Percentiles rank a stretch among this genome's conserved stretches.
Evolutionary conservation across 1,140 invertebrate species (phyloP).

Genomic region (Drosophila takahashii): DNA sequence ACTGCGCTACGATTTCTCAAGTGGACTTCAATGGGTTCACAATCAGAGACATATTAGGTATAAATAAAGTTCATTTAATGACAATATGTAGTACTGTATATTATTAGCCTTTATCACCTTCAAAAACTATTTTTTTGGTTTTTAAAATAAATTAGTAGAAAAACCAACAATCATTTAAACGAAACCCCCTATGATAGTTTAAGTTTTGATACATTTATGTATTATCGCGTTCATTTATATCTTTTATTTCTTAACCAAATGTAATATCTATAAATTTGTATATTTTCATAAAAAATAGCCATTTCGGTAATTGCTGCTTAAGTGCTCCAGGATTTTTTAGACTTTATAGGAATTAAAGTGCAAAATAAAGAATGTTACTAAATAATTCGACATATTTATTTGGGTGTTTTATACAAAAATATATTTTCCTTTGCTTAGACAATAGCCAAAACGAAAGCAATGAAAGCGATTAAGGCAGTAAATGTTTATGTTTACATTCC

Average conservation of each 20-base stretch:
- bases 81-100: too few relatives aligned
- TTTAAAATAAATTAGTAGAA: too few relatives aligned
- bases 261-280: too few relatives aligned
- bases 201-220: too few relatives aligned
- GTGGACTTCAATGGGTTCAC: constrained; percentile 8
- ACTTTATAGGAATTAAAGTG: constrained; percentile 1
- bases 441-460: background rate
- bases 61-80: too few relatives aligned
- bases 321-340: background rate
- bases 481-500: background rate
- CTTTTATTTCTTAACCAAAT: too few relatives aligned
- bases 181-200: too few relatives aligned
- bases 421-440: background rate
- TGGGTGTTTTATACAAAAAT: too few relatives aligned
- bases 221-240: too few relatives aligned
- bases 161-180: too few relatives aligned
- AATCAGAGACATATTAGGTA: constrained; percentile 3
- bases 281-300: background rate
- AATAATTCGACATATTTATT: background rate
- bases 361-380: background rate
- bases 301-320: background rate
- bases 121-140: too few relatives aligned
- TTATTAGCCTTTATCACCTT: too few relatives aligned
- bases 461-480: background rate
- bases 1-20: background rate